These are phyloP conservation scores for Nemopilema nomurai DNA, from an alignment of 30 jellyfish, hydroid and myxozoan species.

Conservation along the genomic window DNA sequence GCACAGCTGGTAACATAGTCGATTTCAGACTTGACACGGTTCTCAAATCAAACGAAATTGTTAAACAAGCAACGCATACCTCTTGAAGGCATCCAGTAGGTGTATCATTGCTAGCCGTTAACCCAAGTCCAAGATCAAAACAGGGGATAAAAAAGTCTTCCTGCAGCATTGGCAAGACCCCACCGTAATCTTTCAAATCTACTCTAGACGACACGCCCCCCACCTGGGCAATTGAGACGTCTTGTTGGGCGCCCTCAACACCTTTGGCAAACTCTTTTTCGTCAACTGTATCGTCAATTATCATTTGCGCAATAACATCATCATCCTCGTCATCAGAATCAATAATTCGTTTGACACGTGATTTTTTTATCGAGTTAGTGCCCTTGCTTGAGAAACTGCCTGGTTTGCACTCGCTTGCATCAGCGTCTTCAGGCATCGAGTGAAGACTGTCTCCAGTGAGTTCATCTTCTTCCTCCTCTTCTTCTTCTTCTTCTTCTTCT, in stretches of 20 bases:
- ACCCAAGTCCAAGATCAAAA: slow-evolving; percentile 59
- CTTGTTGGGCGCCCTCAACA: not conserved
- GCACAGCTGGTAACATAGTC: no score
- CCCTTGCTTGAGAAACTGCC: not conserved
- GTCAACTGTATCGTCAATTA: not conserved
- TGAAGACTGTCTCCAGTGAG: not conserved
- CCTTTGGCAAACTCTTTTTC: not conserved
- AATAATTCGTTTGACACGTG: slow-evolving; percentile 47
- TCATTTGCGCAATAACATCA: not conserved
- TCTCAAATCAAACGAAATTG: not conserved
- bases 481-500: not conserved
- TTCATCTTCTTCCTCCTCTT: not conserved
- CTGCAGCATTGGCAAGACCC: not conserved
- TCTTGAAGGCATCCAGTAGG: slow-evolving; percentile 7
- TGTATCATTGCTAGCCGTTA: slow-evolving; percentile 1
- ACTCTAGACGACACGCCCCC: not conserved
- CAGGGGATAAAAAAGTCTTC: slow-evolving; percentile 42
- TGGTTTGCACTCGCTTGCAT: not conserved
- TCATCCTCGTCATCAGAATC: slow-evolving; percentile 58
- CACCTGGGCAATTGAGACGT: not conserved
- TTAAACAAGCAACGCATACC: slow-evolving; percentile 6
- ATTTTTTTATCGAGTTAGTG: not conserved
- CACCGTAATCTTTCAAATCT: not conserved
- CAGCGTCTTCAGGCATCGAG: not conserved
- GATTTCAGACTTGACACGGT: no score